These are phyloP conservation scores for Drusus annulatus DNA, from an alignment of 1,140 invertebrate genomes.

Conservation along the genomic window DNA sequence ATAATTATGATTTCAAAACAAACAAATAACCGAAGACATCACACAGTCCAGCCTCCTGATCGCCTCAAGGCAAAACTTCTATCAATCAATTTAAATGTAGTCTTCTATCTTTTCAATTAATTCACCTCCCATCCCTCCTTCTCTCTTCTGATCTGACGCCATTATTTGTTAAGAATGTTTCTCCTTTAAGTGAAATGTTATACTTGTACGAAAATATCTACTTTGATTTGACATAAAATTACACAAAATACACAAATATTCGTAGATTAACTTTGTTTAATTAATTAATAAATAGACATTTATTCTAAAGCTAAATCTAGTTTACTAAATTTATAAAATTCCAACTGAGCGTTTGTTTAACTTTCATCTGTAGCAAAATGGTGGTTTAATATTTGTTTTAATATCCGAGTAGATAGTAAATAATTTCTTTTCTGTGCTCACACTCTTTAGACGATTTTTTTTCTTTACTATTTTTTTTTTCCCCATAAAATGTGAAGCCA, in stretches of 20 bases:
- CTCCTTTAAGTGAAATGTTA: conserved; percentile 37
- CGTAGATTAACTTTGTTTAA: conserved; percentile 47
- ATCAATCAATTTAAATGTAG: conserved; percentile 17
- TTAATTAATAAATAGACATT: conserved; percentile 57
- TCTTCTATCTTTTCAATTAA: conserved; percentile 8
- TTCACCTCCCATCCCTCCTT: neutral
- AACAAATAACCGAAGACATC: conserved; percentile 23
- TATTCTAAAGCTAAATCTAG: conserved; percentile 44
- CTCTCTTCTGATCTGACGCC: neutral
- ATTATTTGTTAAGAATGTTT: conserved; percentile 36
- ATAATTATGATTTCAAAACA: neutral
- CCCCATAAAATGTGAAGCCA: conserved; percentile 52
- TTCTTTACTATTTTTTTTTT: conserved; percentile 45
- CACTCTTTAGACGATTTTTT: conserved; percentile 39
- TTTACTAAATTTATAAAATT: conserved; percentile 9
- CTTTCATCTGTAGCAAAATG: too few species aligned
- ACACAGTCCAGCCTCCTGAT: conserved; percentile 58
- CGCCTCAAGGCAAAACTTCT: conserved; percentile 7
- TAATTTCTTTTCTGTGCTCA: conserved; percentile 3
- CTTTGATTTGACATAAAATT: conserved; percentile 47
- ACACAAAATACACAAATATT: conserved; percentile 50
- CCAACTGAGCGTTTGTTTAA: conserved; percentile 19
- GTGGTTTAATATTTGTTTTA: too few species aligned
- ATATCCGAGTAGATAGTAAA: neutral
- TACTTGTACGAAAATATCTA: conserved; percentile 58